Percentiles rank a stretch among this genome's conserved stretches.
Conservation (phyloP, 2,113 vertebrate species). For the Calypte anna region DNA sequence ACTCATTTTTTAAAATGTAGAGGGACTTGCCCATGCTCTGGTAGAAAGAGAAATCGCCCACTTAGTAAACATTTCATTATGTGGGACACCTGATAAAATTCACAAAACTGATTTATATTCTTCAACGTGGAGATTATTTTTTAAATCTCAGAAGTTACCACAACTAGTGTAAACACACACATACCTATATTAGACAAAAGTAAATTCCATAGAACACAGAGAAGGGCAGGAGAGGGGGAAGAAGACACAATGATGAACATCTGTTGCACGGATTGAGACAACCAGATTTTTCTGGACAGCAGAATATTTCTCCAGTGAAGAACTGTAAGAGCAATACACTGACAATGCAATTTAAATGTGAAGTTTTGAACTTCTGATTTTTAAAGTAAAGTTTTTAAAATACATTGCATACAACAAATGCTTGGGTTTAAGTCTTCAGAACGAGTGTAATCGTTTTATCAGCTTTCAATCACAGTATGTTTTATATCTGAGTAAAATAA, state of each 20-base stretch:
- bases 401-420: rapidly evolving
- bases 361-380: neutral
- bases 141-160: neutral
- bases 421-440: neutral
- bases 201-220: neutral
- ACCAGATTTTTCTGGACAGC: neutral
- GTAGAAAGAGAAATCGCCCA: neutral
- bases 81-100: neutral
- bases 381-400: neutral
- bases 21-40: neutral
- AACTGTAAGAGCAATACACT: neutral
- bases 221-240: neutral
- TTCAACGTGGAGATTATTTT: neutral
- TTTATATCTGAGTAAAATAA: neutral
- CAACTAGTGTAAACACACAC: neutral
- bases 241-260: neutral
- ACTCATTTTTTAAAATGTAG: neutral
- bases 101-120: neutral
- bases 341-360: neutral
- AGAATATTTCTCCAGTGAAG: neutral
- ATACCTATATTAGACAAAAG: neutral
- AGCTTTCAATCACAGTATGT: neutral
- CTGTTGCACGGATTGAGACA: conserved; percentile 21
- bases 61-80: neutral
- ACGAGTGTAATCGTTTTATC: neutral